These are phyloP conservation scores for Calliphora vomitoria DNA, from an alignment of 2,888 invertebrate genomes.

Conservation along the genomic window DNA sequence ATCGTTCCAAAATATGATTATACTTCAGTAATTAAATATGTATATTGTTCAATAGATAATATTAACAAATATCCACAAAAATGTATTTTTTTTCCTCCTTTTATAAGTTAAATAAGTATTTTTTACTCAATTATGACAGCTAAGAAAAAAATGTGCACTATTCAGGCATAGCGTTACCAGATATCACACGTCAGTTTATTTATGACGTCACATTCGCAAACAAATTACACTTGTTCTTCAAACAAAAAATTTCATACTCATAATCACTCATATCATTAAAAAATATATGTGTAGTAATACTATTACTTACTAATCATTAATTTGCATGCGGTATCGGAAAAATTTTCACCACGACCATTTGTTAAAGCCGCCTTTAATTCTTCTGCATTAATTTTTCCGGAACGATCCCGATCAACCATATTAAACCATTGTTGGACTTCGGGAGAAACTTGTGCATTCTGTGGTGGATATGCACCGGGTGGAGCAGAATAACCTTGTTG, in stretches of 20 bases:
- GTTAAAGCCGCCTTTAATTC: constrained; percentile 93
- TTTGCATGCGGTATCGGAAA: constrained; percentile 91
- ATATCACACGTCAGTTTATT: too few species aligned
- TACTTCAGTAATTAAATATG: too few species aligned
- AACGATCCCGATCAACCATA: constrained; percentile 92
- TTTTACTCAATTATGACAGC: too few species aligned
- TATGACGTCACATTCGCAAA: not conserved
- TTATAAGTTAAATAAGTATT: too few species aligned
- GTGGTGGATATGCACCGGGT: constrained; percentile 83
- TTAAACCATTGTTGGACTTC: constrained; percentile 94
- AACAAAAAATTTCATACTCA: not conserved
- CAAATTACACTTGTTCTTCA: constrained; percentile 2
- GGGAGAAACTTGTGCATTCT: constrained; percentile 87
- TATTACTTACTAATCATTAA: constrained; percentile 89
- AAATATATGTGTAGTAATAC: not conserved
- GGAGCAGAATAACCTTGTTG: constrained; percentile 80
- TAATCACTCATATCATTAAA: not conserved
- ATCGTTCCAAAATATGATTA: too few species aligned
- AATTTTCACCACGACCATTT: constrained; percentile 91
- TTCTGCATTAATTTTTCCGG: constrained; percentile 91
- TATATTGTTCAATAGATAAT: too few species aligned
- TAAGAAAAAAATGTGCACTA: too few species aligned
- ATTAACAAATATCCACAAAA: too few species aligned
- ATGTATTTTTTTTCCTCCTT: too few species aligned
- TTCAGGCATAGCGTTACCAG: too few species aligned